These are phyloP conservation scores for Epistrophella euchroma DNA, from an alignment of 2,888 invertebrate species.

Conservation along the genomic window DNA sequence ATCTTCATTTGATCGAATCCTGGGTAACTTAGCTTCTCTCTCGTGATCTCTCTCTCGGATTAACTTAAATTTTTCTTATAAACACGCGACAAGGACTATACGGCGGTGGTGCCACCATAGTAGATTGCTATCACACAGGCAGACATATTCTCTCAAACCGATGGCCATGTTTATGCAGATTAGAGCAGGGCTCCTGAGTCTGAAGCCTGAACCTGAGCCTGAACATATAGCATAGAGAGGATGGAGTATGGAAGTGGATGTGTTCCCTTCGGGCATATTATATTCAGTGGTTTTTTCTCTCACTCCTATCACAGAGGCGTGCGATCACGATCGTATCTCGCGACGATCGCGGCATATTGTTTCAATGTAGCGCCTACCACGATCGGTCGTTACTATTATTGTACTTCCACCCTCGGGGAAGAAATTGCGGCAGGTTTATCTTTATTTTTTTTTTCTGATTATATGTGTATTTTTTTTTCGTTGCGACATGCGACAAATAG, in stretches of 20 bases:
- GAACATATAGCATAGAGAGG: background rate
- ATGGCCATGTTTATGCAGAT: slow-evolving; percentile 76
- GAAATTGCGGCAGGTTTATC: slow-evolving; percentile 42
- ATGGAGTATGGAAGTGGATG: slow-evolving; percentile 24
- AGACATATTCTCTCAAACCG: slow-evolving; percentile 67
- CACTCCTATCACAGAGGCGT: slow-evolving; percentile 67
- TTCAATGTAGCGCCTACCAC: slow-evolving; percentile 74
- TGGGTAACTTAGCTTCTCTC: slow-evolving; percentile 4
- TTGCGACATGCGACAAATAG: slow-evolving; percentile 72
- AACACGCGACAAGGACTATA: slow-evolving; percentile 66
- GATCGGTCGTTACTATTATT: slow-evolving; percentile 67
- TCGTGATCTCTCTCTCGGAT: slow-evolving; percentile 28
- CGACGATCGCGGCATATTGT: slow-evolving; percentile 73
- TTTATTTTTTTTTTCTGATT: background rate
- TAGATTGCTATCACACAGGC: slow-evolving; percentile 65
- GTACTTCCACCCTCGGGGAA: slow-evolving; percentile 67
- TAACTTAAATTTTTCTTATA: slow-evolving; percentile 44
- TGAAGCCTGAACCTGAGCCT: background rate
- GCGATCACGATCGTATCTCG: slow-evolving; percentile 73
- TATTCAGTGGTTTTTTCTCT: slow-evolving; percentile 65
- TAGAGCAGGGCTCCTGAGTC: slow-evolving; percentile 43
- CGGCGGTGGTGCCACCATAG: slow-evolving; percentile 32
- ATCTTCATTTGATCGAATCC: slow-evolving; percentile 66
- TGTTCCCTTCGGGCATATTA: slow-evolving; percentile 40
- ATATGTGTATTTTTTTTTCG: background rate